These are phyloP conservation scores for Oryctes rhinoceros DNA, from an alignment of 1,140 invertebrate genomes.

Conservation along the genomic window DNA sequence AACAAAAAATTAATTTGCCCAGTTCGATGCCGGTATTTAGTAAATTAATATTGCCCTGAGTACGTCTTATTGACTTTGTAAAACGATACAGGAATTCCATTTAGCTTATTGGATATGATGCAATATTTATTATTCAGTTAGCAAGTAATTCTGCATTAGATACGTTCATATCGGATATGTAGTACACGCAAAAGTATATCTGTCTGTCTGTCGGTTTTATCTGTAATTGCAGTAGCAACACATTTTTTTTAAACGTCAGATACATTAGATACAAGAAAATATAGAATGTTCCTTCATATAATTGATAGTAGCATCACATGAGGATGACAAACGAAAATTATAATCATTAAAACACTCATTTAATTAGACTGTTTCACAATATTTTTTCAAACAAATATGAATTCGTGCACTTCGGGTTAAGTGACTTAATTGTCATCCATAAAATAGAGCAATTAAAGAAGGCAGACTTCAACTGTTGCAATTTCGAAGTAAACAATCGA, in stretches of 20 bases:
- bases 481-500: not conserved
- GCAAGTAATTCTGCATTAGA: too few relatives aligned
- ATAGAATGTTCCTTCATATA: not conserved
- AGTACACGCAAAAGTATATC: too few relatives aligned
- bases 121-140: not conserved
- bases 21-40: not conserved
- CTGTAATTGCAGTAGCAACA: too few relatives aligned
- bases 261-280: too few relatives aligned
- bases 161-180: too few relatives aligned
- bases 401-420: not conserved
- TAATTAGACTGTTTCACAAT: not conserved
- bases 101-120: constrained; percentile 24
- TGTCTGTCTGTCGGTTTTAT: too few relatives aligned
- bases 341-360: not conserved
- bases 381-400: not conserved
- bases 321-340: not conserved
- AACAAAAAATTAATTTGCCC: not conserved
- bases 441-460: constrained; percentile 17
- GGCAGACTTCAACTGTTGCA: too few relatives aligned
- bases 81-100: constrained; percentile 23
- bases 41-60: constrained; percentile 2
- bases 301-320: not conserved
- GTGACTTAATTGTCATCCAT: not conserved
- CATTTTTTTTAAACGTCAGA: too few relatives aligned
- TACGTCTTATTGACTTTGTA: not conserved